Percentiles rank a stretch among this genome's conserved stretches.
Conservation (phyloP, 2,797 vertebrate species). For the Chelon auratus region DNA sequence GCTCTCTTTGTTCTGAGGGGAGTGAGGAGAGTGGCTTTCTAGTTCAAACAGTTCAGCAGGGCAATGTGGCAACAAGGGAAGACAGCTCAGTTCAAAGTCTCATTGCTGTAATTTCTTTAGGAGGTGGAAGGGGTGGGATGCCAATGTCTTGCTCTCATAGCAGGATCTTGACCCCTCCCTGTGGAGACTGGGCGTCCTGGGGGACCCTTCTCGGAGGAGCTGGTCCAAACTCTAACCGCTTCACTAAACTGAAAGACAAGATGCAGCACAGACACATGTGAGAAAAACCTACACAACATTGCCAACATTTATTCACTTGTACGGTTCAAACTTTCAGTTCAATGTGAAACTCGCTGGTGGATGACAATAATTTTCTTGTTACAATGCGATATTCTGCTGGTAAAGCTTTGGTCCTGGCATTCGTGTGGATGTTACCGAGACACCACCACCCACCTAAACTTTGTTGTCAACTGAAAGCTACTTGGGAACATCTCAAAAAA, state of each 20-base stretch:
- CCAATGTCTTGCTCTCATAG: constrained; percentile 81
- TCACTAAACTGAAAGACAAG: constrained; percentile 88
- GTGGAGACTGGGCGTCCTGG: constrained; percentile 85
- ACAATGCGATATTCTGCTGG: no score
- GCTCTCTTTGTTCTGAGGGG: constrained; percentile 13
- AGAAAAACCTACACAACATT: neutral
- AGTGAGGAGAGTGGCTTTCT: constrained; percentile 27
- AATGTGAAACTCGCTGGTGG: no score
- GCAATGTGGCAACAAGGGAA: constrained; percentile 28
- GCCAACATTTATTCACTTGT: neutral
- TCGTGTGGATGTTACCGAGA: no score
- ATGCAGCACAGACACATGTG: neutral
- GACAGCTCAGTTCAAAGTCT: constrained; percentile 54
- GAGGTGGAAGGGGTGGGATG: neutral
- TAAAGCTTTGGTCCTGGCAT: no score
- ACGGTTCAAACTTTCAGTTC: no score
- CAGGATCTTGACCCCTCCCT: constrained; percentile 94
- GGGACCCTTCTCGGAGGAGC: constrained; percentile 79
- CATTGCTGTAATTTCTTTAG: constrained; percentile 31
- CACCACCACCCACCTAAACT: no score
- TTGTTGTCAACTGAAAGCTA: no score
- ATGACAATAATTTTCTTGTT: no score
- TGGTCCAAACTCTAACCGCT: constrained; percentile 91
- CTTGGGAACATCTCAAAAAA: no score
- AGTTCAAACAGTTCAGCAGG: constrained; percentile 45